Base-by-base conservation (phyloP, 2,797 vertebrate genomes). In the Eulemur albifrons region DNA sequence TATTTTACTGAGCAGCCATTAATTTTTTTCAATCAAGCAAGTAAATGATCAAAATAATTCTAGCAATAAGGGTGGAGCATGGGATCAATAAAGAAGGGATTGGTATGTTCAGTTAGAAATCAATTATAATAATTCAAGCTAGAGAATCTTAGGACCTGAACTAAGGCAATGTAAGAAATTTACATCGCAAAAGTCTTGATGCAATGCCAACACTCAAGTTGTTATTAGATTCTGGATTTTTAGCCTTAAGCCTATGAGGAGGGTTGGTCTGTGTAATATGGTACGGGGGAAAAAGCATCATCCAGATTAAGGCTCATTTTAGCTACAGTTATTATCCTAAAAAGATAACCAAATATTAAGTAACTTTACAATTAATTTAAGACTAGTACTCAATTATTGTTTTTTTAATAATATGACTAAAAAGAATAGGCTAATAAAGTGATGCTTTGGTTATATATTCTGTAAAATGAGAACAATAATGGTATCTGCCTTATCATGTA, bases 41-140 rank as follows among this genome's bases (percentile, higher is more conserved):
- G 23, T 81, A 86, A 75, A 75, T 86, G 50, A 92, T 63, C 32
- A 54, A 90, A 95, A 76, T 54, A 69, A 93, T 93, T 70, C 38
- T 59, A 89, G 54, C 12, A 15, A 35, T 52, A 1, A 7, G 30
- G 54, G 5, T 80, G 38, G 45, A 75, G 35, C 35, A 54, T 90
- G 73, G 38, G 5, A 69, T 54, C 59, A 8, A 69, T 69, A 75
- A 94, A 80, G n/a, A 73, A 79, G 23, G 13, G 15, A 70, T 57
- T 87, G 45, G 30, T 45, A n/a, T 32, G 35, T 18, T 84, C 67
- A 73, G 45, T 79, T 40, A 84, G 73, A 73, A 90, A 40, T 80
- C 73, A 90, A 20, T 20, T 52, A 1, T 43, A 72, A 90, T 52
- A 83, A 70, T 72, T 93, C n/a, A 75, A 67, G 25, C 38, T 57